Evolutionary conservation across 2,888 invertebrate species (phyloP), one percentile per base, ranked within the genome.

Genomic region (Pollenia labialis): DNA sequence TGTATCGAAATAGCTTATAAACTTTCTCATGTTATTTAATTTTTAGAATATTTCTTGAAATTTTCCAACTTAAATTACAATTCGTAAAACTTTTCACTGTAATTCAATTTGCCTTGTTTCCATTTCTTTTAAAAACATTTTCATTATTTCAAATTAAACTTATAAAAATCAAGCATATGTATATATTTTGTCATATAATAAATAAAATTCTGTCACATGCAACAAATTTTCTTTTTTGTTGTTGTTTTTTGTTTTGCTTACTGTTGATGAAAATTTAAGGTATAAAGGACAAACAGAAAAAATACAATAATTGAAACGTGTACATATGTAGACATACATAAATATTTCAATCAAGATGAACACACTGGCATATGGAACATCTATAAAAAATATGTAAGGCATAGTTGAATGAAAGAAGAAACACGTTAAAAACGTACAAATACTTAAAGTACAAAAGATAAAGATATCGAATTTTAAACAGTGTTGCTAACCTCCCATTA

Each of bases 401-500:
- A 14, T 2, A 58, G 32, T 32, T 58, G 1, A 58, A 8, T 8
- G 16, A 1, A 42, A 16, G 14, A 64, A 0, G 18, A 52, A 72
- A 48, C 42, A 52, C 23, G 42, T 46, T 66, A 40, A 11, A 48
- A 77, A 12, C 23, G 16, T 68, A 56, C 40, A 18, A 14, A 68
- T 56, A 68, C 64, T 64, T 64, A 18, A 64, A 46, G 64, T 64
- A 64, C 46, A 44, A 64, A 16, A 46, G 46, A 44, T 64, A 18
- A 64, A 64, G 64, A 44, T 18, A 75, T 64, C 10, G 62, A 52
- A 44, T 76, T 50, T 42, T 44, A 76, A 44, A 64, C 52, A 44
- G 8, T 52, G 44, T 64, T 52, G 44, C 23, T 64, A 8, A 9
- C 9, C 44, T 32, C 46, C 23, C 52, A 12, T 6, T 18, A 48